phyloP scores from a whole-genome alignment of 2,113 vertebrate species.

The Regulus satrapa region DNA sequence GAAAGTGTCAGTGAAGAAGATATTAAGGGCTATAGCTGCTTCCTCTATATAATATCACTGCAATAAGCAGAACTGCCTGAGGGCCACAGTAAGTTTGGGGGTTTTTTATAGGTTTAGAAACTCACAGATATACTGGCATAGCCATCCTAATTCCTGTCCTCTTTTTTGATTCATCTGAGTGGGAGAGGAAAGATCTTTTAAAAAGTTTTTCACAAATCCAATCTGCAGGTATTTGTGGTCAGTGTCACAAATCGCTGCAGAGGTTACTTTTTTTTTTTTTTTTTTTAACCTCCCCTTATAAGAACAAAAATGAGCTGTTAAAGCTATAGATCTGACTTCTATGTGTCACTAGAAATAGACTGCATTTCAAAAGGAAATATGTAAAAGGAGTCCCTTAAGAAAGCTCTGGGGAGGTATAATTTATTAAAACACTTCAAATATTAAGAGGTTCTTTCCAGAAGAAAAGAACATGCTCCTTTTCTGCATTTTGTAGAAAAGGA shows the following conservation, averaged over 20 bases:
- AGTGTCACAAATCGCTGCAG: too few relatives aligned
- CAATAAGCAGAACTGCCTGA: background rate
- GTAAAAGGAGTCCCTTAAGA: background rate
- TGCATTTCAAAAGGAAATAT: background rate
- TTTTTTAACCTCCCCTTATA: accelerated
- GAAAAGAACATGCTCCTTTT: background rate
- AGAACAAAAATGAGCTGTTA: background rate
- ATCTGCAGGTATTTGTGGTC: background rate
- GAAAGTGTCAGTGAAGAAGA: background rate
- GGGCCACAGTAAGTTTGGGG: background rate
- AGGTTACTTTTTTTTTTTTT: background rate
- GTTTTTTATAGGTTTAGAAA: background rate
- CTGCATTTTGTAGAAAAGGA: background rate
- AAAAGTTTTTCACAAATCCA: background rate
- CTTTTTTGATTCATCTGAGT: background rate
- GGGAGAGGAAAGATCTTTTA: background rate
- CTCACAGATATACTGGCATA: background rate
- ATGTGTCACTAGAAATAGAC: background rate
- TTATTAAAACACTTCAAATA: background rate
- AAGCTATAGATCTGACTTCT: background rate
- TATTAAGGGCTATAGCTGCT: background rate
- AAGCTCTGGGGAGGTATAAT: background rate
- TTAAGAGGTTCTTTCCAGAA: background rate
- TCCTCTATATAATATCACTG: background rate
- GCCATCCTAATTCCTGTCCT: background rate